Percentiles rank a stretch among this genome's conserved stretches.
Evolutionary conservation across 2,113 vertebrate genomes (phyloP).

Genomic region (Kobus ellipsiprymnus): DNA sequence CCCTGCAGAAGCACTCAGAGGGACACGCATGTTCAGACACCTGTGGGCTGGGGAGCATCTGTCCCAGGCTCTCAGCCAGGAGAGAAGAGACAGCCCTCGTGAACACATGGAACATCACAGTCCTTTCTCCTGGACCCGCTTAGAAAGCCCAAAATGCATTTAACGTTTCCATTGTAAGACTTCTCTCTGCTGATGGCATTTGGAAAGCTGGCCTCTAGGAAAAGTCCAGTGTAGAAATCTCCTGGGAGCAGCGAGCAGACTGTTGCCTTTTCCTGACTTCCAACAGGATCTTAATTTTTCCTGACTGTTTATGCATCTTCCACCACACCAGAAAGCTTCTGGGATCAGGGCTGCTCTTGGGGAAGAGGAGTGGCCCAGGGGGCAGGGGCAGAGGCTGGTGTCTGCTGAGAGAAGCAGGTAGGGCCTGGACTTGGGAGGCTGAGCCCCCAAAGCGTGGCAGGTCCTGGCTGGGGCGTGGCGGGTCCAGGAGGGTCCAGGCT

Average conservation of each 20-base stretch:
- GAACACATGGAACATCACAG: conserved; percentile 1
- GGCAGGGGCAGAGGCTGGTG: neutral
- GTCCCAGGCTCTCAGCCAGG: conserved; percentile 1
- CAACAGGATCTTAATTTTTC: neutral
- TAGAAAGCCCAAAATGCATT: conserved; percentile 5
- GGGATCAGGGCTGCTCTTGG: neutral
- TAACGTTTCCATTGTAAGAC: neutral
- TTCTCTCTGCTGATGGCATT: neutral
- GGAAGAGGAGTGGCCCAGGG: neutral
- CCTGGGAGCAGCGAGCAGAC: neutral
- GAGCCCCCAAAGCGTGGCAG: neutral
- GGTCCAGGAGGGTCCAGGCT: neutral
- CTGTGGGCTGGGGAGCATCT: neutral
- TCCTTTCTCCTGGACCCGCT: conserved; percentile 11
- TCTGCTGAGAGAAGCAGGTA: neutral
- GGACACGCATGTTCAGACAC: neutral
- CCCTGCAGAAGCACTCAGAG: neutral
- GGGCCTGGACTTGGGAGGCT: neutral
- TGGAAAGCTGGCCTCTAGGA: neutral
- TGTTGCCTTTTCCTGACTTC: conserved; percentile 7
- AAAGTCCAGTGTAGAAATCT: neutral
- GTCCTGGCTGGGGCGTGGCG: neutral
- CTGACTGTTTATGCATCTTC: neutral
- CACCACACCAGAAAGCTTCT: neutral
- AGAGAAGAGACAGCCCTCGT: neutral